Percentiles rank a stretch among this genome's conserved stretches.
Conservation (phyloP, 2,888 invertebrate species). For the Hermaeophaga mercurialis region DNA sequence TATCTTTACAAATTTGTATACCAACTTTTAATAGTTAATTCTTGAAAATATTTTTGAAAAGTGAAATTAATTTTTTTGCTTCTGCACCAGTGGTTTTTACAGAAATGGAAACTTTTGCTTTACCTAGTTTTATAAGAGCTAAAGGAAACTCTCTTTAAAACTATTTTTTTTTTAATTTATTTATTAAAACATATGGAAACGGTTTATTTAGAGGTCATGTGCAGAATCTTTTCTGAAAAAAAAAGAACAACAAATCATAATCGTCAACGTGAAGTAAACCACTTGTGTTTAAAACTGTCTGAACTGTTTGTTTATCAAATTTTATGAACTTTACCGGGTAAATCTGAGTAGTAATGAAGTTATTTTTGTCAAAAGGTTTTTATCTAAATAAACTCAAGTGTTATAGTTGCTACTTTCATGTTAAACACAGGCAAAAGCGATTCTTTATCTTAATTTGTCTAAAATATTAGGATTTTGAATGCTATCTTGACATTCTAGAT, state of each 20-base stretch:
- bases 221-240: neutral
- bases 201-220: too few species aligned
- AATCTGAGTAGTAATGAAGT: slow-evolving; percentile 32
- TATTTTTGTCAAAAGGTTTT: slow-evolving; percentile 29
- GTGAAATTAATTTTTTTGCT: too few species aligned
- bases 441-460: slow-evolving; percentile 1
- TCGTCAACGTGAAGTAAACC: slow-evolving; percentile 10
- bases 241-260: slow-evolving; percentile 18
- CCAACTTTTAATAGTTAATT: too few species aligned
- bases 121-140: too few species aligned
- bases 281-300: slow-evolving; percentile 14
- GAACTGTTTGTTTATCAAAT: slow-evolving; percentile 39
- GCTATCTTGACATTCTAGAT: too few species aligned
- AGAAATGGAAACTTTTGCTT: neutral
- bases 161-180: too few species aligned
- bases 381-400: slow-evolving; percentile 31
- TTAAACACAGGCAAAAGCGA: slow-evolving; percentile 5
- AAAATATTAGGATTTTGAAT: too few species aligned
- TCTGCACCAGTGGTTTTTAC: too few species aligned
- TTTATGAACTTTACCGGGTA: slow-evolving; percentile 40
- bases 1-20: too few species aligned
- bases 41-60: too few species aligned
- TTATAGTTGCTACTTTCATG: slow-evolving; percentile 20
- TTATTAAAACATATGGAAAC: too few species aligned
- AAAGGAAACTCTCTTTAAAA: too few species aligned